Conservation (phyloP, 2,888 invertebrate species). For the Phaedon cochleariae region DNA sequence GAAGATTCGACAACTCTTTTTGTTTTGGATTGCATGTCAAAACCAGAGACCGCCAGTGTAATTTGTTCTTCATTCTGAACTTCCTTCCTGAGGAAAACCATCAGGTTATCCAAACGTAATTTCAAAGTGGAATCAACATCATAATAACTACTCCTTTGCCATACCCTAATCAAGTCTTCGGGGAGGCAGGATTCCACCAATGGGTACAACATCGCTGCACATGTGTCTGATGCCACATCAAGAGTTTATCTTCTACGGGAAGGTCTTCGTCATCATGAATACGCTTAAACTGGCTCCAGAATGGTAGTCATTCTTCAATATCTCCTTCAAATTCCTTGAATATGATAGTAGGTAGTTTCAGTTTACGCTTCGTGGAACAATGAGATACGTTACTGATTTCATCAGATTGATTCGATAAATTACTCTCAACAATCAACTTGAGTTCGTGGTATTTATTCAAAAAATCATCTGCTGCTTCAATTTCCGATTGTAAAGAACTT, state of each 20-base stretch:
- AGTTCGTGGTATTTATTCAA: not conserved
- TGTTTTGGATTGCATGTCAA: not conserved
- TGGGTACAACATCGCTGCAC: no score
- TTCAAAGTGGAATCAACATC: not conserved
- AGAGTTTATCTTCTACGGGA: no score
- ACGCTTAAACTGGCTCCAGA: no score
- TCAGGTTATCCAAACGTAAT: no score
- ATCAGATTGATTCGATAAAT: not conserved
- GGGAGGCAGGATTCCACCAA: not conserved
- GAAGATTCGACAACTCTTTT: not conserved
- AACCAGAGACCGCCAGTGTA: not conserved
- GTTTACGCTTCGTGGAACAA: no score
- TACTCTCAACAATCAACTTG: not conserved
- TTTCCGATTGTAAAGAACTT: not conserved
- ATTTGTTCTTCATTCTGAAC: not conserved
- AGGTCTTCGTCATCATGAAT: no score
- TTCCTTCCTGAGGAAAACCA: not conserved
- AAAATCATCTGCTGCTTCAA: not conserved
- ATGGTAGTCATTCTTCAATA: no score
- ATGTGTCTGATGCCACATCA: no score
- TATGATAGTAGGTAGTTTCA: no score
- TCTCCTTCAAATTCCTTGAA: no score
- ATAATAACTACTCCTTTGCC: not conserved
- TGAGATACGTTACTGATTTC: not conserved
- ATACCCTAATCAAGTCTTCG: not conserved